Base-by-base conservation (phyloP, 2,888 invertebrate genomes). In the Eupithecia pulchellata region DNA sequence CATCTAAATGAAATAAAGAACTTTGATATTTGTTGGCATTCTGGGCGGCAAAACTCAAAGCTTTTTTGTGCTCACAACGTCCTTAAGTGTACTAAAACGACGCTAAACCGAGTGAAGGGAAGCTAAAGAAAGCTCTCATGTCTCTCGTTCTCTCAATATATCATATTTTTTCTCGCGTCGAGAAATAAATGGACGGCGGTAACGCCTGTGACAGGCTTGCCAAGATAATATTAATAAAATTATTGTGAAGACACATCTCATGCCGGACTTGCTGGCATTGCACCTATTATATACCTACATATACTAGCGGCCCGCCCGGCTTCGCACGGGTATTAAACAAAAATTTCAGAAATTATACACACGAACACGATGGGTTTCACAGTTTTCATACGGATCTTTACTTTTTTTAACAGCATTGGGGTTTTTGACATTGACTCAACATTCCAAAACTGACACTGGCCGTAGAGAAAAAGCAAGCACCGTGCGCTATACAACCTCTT, bases 141-240 rank as follows among this genome's bases (percentile, higher is more conserved):
- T 89, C 89, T 88, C 87, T 87, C 91, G 91, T 92, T 88, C 87
- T 89, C 91, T 89, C 89, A 89, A 94, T 94, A 93, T 92, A 93
- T 94, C 92, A 93, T 92, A 90, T 93, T 94, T 93, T 93, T 93
- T 92, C 88, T 82, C 88, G 82, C 83, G 83, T 83, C 83, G 82
- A 83, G 86, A 91, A 92, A 93, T 92, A 92, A 91, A 93, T 85
- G 93, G 89, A 88, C 90, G 84, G 86, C 81, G 90, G 92, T 88
- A 86, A 84, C 91, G 93, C 86, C 90, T 92, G 92, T 94, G 93
- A 93, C 93, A 91, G 89, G 86, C 91, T 91, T 91, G 87, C 83
- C 88, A 87, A 91, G 90, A 90, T 89, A 91, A 92, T 94, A 93
- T 94, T 93, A 93, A 94, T 94, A 93, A 93, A 93, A 93, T 93